Conservation (phyloP, 2,888 invertebrate species). For the Drosophila antonietae region DNA sequence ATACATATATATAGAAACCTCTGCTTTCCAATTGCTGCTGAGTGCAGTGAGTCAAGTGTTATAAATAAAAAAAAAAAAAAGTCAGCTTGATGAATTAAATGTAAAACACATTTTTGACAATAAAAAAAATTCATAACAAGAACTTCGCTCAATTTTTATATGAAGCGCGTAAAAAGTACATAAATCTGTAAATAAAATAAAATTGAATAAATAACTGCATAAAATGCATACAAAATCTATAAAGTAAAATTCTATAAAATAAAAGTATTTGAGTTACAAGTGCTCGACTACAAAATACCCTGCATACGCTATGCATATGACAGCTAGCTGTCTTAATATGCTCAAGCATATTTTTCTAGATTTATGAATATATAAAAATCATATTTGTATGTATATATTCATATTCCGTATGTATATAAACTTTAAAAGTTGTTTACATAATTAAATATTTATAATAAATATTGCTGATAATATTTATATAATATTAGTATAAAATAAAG, state of each 20-base stretch:
- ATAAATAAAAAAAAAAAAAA: background rate
- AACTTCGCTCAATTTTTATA: background rate
- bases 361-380: no score
- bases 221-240: background rate
- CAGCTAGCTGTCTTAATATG: no score
- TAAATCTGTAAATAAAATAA: background rate
- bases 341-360: no score
- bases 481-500: no score
- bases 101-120: background rate
- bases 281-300: no score
- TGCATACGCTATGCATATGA: no score
- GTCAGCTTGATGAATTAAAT: background rate
- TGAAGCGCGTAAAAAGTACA: background rate
- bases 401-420: no score
- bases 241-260: no score
- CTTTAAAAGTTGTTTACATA: no score
- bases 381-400: no score
- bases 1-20: background rate
- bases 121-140: background rate
- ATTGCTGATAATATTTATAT: background rate
- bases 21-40: slow-evolving; percentile 4
- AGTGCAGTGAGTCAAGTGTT: slow-evolving; percentile 6
- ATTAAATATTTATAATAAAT: no score
- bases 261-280: no score
- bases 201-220: background rate